A percentile compares a stretch with the other conserved stretches of the same genome.
Evolutionary conservation across 2,888 invertebrate species (phyloP).

Genomic region (Himalopsyche tibetana): DNA sequence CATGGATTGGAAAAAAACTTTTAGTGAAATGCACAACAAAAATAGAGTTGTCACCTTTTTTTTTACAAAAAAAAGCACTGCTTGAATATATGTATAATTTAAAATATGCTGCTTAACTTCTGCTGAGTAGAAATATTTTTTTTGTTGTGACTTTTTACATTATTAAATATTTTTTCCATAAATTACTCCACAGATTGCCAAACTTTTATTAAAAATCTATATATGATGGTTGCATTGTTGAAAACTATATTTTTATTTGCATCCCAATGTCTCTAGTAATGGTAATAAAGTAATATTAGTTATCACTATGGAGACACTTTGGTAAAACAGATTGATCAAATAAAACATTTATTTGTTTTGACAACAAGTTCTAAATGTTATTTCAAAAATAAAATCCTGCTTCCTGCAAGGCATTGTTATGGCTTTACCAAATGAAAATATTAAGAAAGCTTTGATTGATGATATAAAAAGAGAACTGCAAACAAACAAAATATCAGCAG

Average conservation of each 20-base stretch:
- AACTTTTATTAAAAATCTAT: no score
- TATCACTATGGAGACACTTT: neutral
- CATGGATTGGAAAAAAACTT: no score
- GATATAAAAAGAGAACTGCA: neutral
- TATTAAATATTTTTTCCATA: no score
- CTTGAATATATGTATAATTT: no score
- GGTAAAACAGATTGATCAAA: neutral
- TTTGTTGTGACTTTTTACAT: no score
- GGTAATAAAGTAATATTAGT: neutral
- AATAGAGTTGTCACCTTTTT: no score
- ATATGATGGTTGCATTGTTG: neutral
- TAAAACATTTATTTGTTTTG: neutral
- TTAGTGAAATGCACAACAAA: no score
- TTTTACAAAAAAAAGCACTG: no score
- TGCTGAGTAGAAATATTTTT: no score
- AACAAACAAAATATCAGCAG: neutral
- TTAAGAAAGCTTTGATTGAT: neutral
- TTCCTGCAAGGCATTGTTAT: neutral
- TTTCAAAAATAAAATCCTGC: neutral
- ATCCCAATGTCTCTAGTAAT: neutral
- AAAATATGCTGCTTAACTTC: no score
- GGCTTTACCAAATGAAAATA: conserved; percentile 24
- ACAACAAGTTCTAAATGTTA: neutral
- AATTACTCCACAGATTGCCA: no score
- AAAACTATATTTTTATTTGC: no score